Evolutionary conservation across 2,888 invertebrate genomes (phyloP), one percentile per base, ranked within the genome.

Genomic region (Abrostola triplasia): DNA sequence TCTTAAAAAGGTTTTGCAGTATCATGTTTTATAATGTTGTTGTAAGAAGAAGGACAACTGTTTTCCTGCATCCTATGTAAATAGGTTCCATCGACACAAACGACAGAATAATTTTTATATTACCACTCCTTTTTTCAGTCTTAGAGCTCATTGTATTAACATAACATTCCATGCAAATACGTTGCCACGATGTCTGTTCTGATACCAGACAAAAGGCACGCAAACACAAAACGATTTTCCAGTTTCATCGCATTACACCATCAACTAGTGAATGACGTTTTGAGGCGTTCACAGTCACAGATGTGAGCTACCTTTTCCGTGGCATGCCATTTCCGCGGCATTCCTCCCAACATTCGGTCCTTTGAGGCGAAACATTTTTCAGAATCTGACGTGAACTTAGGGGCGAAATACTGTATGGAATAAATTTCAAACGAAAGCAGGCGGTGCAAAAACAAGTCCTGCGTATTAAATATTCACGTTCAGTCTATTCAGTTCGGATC

Each of bases 241-340:
- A 48, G 49, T 37, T 67, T 49, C 64, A 67, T 78, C 59, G 53
- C 54, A 56, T 65, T 67, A 73, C 55, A 65, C 42, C 57, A 56
- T 65, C 69, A 66, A 67, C 67, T 56, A 36, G 65, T 73, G 24
- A 47, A 9, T 47, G 67, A 70, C 54, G 59, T 71, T 70, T 61
- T 56, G 62, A 76, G 57, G 36, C 53, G 53, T 66, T 65, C 56
- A 59, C 55, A 60, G 75, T 74, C 74, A 64, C 57, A 59, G 55
- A 73, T 68, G 61, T 68, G 64, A 66, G 64, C 61, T 63, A 69
- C 68, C 69, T 76, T 76, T 76, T 64, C 60, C 76, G 70, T 75
- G 74, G 79, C 80, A 79, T 80, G 69, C 82, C 79, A 82, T 84
- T 84, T 83, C 80, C 83, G 75, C 42, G 75, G 76, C 73, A 72